Base-by-base conservation (phyloP, 2,797 vertebrate genomes). In the Pseudotriccus pelzelni region DNA sequence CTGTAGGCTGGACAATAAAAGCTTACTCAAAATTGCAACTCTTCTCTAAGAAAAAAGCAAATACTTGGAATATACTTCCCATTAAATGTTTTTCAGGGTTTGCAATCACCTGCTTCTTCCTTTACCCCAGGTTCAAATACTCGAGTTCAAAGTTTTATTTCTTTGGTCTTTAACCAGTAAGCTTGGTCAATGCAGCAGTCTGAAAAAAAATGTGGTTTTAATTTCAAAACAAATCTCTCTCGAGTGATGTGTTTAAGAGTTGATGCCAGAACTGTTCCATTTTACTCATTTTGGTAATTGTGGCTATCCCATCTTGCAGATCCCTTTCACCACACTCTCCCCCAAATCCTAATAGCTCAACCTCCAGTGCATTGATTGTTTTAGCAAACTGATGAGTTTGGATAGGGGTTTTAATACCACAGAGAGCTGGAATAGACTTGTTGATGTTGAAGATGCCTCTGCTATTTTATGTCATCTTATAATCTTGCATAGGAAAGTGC, bases 401-500 rank as follows among this genome's bases (percentile, higher is more conserved):
- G 9, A 18, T n/a, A 16, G 12, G 7, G 83, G 9, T 77, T 53
- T 44, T 72, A 78, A 30, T 64, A 12, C 1, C 22, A 6, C 52
- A 64, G 50, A 78, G 60, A 56, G 5, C 9, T 81, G 32, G 30
- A 47, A 8, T 32, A 36, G 25, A 36, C 24, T 60, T 92, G 21
- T 44, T 14, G 0, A 12, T 84, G 28, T 68, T 93, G n/a, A 77
- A 55, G 43, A 37, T 7, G 14, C 27, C 15, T 88, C 23, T 79
- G 7, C 19, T 87, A 11, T 83, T 7, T 94, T 44, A 77, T 62
- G 8, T 85, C 49, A 74, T 72, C 60, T 88, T 69, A 7, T 64
- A 27, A 69, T 88, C n/a, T 96, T 69, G 62, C 82, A 36, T 89
- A 99, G 99, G 99, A 99, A 98, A 99, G 98, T 14, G 99, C 99